Evolutionary conservation across 92 coral and sea anemone species (phyloP), one percentile per base, ranked within the genome.

Genomic region (Nematostella vectensis): DNA sequence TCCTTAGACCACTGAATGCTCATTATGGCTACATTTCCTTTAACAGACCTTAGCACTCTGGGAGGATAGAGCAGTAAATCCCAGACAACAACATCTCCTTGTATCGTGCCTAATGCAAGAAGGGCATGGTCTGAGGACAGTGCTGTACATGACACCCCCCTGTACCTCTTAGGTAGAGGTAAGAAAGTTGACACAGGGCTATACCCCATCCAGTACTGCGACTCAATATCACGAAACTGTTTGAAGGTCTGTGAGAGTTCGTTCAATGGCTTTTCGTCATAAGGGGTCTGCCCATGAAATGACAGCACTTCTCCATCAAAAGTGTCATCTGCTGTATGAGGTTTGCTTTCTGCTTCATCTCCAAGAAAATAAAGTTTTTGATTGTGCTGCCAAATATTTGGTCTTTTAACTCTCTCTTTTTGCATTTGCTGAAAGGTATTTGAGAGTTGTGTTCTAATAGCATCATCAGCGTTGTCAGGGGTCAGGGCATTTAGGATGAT

Each of bases 11-110:
- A 85, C 25, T 74, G 63, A 0, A 85, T 64, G 29, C 71, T 56
- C 8, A 19, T 31, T n/a, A 85, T 47, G 64, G 40, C 65, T 18
- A 59, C 21, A 39, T 62, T 75, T 3, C 88, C 79, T 51, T 70
- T 83, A 40, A 75, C 50, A 24, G 77, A 70, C 25, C 82, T 68
- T 38, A 85, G 48, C 63, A 85, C 72, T 25, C 88, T 81, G 3
- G 95, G 95, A 30, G 95, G 95, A 47, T 65, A 62, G 29, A 59
- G 30, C n/a, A 47, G 20, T 0, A 85, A 71, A 59, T 85, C 83
- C 95, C 88, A 85, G 11, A 80, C 67, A 4, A 68, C 70, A 37
- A 85, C 68, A 47, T 85, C 95, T 8, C 95, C 95, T 49, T 81
- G 95, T 12, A 67, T 69, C 16, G 81, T 67, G 2, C 88, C 88